Base-by-base conservation (phyloP, 2,113 vertebrate genomes). In the Pygoscelis adeliae region DNA sequence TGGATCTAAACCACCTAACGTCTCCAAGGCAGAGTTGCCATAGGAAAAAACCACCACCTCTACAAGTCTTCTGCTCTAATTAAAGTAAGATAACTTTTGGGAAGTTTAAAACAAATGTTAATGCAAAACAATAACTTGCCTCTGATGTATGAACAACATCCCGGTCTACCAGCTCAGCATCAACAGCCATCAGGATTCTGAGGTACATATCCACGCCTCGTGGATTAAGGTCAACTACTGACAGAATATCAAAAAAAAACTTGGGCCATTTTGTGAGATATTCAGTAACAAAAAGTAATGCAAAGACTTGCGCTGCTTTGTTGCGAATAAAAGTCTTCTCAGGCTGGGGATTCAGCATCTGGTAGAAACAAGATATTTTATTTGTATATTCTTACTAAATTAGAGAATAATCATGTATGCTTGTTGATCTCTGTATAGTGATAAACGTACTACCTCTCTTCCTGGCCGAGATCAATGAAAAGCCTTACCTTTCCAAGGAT, bases 271-370 rank as follows among this genome's bases (percentile, higher is more conserved):
- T 98, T 26, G 99, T 99, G 85, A 99, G 98, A 97, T 99, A 99
- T 44, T 99, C 99, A 90, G 99, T 99, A 95, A 99, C 97, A 95
- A 99, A 99, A 80, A 99, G 99, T 96, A 99, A 97, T n/a, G 99
- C 99, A 32, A 99, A 99, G 78, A 99, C 99, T 97, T 99, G 99
- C 10, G 99, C 99, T 6, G 99, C 99, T 98, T 99, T 99, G 98
- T 99, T 99, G 96, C 99, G 98, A 98, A 99, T 99, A 97, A 99
- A 99, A 11, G 99, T 98, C 98, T 99, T 99, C 98, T 99, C 99
- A 2, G 99, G 98, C 20, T 99, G 99, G 29, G 98, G 78, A 92
- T 97, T 99, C 98, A 99, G 98, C 98, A 99, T 98, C 99, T 99
- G 97, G 71, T 18, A 96, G 83, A 97, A 89, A 98, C 23, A 96